These are phyloP conservation scores for Neria commutata DNA, from an alignment of 2,888 invertebrate genomes.

Conservation along the genomic window DNA sequence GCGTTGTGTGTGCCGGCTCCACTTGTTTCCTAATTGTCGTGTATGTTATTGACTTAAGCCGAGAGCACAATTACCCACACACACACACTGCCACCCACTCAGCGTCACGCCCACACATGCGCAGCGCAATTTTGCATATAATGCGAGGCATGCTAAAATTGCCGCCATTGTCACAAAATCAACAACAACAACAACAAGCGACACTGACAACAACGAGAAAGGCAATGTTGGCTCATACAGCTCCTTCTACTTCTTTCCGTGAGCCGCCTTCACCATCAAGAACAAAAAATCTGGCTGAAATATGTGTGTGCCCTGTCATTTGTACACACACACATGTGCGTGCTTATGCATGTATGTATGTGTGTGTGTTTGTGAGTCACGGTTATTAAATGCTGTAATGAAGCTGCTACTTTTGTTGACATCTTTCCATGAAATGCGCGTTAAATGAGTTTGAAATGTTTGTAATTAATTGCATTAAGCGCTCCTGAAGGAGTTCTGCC, in stretches of 20 bases:
- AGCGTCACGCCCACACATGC: background rate
- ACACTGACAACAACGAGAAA: too few relatives aligned
- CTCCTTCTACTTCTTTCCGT: too few relatives aligned
- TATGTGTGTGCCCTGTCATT: too few relatives aligned
- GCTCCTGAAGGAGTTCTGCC: too few relatives aligned
- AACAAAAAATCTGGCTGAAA: too few relatives aligned
- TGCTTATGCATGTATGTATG: background rate
- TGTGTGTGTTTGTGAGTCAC: background rate
- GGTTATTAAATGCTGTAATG: background rate
- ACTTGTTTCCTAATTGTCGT: background rate
- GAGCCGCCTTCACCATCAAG: too few relatives aligned
- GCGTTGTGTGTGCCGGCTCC: background rate
- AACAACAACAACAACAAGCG: background rate
- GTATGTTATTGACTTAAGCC: background rate
- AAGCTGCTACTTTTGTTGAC: background rate
- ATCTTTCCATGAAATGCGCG: slow-evolving; percentile 7
- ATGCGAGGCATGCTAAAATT: too few relatives aligned
- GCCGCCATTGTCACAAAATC: too few relatives aligned
- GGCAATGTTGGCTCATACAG: too few relatives aligned
- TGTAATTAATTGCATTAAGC: too few relatives aligned
- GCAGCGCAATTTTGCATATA: background rate
- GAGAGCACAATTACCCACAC: background rate
- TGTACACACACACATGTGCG: too few relatives aligned
- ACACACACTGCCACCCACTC: background rate
- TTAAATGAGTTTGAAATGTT: slow-evolving; percentile 32